Evolutionary conservation across 1,140 invertebrate species (phyloP).

Genomic region (Schlechtendalia chinensis): DNA sequence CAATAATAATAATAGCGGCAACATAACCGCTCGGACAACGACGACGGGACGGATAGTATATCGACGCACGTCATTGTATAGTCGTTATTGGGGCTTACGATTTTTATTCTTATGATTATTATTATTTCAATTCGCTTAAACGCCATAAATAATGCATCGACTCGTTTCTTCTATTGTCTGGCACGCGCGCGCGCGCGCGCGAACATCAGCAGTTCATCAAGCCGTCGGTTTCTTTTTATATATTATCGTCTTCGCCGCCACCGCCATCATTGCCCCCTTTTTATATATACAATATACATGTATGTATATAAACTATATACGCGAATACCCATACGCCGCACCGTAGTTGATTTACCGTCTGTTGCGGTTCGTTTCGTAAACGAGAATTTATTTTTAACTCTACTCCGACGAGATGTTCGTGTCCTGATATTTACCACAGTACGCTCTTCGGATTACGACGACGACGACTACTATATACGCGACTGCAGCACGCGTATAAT

Average conservation of each 20-base stretch:
- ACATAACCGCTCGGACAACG: background rate
- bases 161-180: constrained; percentile 17
- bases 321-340: background rate
- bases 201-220: constrained; percentile 18
- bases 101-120: background rate
- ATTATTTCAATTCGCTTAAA: background rate
- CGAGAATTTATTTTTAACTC: constrained; percentile 28
- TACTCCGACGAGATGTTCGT: constrained; percentile 7
- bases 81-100: too few species aligned
- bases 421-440: constrained; percentile 7
- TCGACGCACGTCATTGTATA: background rate
- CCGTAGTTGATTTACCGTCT: constrained; percentile 6
- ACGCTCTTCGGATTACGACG: background rate
- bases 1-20: background rate
- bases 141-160: constrained; percentile 36
- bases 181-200: background rate
- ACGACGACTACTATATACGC: background rate
- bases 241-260: background rate
- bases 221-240: constrained; percentile 1
- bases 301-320: background rate
- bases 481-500: background rate
- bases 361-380: background rate
- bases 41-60: background rate
- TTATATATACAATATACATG: background rate
- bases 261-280: background rate